These are phyloP conservation scores for Xenentodon cancila DNA, from an alignment of 2,797 vertebrate genomes.

Conservation along the genomic window DNA sequence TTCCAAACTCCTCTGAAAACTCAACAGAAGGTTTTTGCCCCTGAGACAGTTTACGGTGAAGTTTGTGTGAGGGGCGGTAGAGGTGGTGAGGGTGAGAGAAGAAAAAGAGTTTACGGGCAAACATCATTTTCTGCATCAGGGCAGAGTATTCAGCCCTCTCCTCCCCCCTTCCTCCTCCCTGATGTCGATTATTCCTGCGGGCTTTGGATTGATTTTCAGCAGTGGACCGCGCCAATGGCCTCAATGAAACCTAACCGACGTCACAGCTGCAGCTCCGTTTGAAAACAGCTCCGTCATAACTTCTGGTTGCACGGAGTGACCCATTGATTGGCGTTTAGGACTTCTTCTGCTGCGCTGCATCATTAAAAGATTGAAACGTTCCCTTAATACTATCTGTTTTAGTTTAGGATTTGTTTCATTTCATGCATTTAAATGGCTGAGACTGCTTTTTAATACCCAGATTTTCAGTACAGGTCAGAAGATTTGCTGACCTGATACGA, in stretches of 20 bases:
- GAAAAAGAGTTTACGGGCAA: constrained; percentile 44
- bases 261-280: constrained; percentile 62
- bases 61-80: constrained; percentile 12
- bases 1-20: constrained; percentile 32
- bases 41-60: constrained; percentile 38
- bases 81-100: constrained; percentile 27
- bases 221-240: constrained; percentile 76
- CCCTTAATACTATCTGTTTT: neutral
- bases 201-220: constrained; percentile 73
- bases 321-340: constrained; percentile 42
- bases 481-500: neutral
- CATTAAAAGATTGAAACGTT: constrained; percentile 27
- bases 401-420: neutral
- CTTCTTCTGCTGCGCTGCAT: constrained; percentile 2
- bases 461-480: neutral
- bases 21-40: constrained; percentile 34
- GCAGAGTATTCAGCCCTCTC: constrained; percentile 10
- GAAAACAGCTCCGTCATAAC: constrained; percentile 62
- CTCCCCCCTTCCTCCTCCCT: constrained; percentile 9
- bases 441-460: neutral
- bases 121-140: constrained; percentile 54
- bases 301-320: constrained; percentile 38
- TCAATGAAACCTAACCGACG: constrained; percentile 53
- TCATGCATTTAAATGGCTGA: neutral
- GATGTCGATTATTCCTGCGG: constrained; percentile 68